Percentiles rank a stretch among this genome's conserved stretches.
These are phyloP conservation scores for Lerema accius DNA, from an alignment of 1,140 invertebrate genomes.

Conservation along the genomic window DNA sequence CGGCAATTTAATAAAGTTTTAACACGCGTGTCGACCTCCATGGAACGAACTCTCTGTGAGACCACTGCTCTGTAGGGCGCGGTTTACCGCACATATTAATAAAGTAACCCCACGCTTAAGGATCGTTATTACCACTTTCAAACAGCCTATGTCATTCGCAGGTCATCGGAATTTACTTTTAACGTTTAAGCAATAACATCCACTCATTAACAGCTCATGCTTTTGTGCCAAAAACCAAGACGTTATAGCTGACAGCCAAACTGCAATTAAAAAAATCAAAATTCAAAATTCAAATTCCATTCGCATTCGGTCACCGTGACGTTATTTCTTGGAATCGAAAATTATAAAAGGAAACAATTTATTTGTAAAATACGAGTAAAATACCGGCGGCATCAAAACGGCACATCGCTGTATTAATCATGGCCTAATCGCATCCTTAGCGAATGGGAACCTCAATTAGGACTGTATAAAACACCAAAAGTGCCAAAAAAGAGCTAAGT, in stretches of 20 bases:
- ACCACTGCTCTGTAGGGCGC: slow-evolving; percentile 41
- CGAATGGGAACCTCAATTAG: slow-evolving; percentile 74
- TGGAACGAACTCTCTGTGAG: slow-evolving; percentile 27
- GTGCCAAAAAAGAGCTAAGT: slow-evolving; percentile 58
- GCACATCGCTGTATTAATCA: slow-evolving; percentile 68
- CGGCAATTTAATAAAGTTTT: slow-evolving; percentile 19
- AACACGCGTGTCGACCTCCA: slow-evolving; percentile 17
- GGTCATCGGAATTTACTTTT: slow-evolving; percentile 36
- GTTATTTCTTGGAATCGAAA: slow-evolving; percentile 49
- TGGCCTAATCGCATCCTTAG: slow-evolving; percentile 74
- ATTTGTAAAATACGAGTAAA: slow-evolving; percentile 53
- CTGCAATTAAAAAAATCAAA: slow-evolving; percentile 26
- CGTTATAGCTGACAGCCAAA: slow-evolving; percentile 17
- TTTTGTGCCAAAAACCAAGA: slow-evolving; percentile 24
- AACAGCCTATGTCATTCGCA: slow-evolving; percentile 59
- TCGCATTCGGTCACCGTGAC: slow-evolving; percentile 55
- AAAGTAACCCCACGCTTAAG: slow-evolving; percentile 49
- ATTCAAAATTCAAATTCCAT: slow-evolving; percentile 44
- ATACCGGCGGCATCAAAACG: slow-evolving; percentile 48
- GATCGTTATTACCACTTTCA: slow-evolving; percentile 51
- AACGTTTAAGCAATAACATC: slow-evolving; percentile 40
- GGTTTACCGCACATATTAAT: slow-evolving; percentile 65
- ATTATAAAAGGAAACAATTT: slow-evolving; percentile 62
- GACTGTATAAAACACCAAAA: slow-evolving; percentile 63
- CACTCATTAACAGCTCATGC: slow-evolving; percentile 34